These are phyloP conservation scores for Protosalanx chinensis DNA, from an alignment of 2,797 vertebrate genomes.

Conservation along the genomic window DNA sequence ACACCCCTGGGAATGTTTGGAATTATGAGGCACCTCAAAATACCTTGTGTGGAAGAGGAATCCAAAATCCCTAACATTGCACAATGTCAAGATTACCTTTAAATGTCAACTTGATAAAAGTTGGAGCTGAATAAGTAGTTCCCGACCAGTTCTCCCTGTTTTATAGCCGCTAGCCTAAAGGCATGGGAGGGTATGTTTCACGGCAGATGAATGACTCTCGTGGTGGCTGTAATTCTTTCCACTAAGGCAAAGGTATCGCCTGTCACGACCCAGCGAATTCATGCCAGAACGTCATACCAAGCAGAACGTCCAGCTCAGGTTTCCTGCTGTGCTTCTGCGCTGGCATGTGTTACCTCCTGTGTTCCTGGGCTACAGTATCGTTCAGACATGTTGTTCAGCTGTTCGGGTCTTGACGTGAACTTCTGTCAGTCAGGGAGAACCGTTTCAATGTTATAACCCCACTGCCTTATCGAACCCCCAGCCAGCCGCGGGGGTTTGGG, in stretches of 20 bases:
- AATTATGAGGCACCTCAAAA: background rate
- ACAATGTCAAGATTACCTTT: conserved; percentile 14
- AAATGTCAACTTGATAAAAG: conserved; percentile 22
- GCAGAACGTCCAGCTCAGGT: conserved; percentile 21
- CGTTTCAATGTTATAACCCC: background rate
- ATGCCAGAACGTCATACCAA: conserved; percentile 3
- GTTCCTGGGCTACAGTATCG: background rate
- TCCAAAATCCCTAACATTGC: background rate
- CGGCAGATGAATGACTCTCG: background rate
- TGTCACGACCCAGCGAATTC: conserved; percentile 5
- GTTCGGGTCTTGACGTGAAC: background rate
- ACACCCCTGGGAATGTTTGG: background rate
- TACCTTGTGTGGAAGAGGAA: background rate
- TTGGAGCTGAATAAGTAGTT: conserved; percentile 29
- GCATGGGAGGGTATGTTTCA: conserved; percentile 26
- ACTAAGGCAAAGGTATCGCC: background rate
- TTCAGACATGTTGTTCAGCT: conserved; percentile 2
- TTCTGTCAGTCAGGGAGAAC: background rate
- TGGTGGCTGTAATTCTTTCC: conserved; percentile 4
- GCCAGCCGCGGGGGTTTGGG: too few relatives aligned
- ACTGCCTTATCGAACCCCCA: background rate
- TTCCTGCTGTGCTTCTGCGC: conserved; percentile 14
- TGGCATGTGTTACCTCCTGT: background rate
- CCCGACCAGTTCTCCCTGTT: conserved; percentile 46
- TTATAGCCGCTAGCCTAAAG: conserved; percentile 28